Evolutionary conservation across 2,113 vertebrate genomes (phyloP).

Genomic region (Neolamprologus kungweensis): DNA sequence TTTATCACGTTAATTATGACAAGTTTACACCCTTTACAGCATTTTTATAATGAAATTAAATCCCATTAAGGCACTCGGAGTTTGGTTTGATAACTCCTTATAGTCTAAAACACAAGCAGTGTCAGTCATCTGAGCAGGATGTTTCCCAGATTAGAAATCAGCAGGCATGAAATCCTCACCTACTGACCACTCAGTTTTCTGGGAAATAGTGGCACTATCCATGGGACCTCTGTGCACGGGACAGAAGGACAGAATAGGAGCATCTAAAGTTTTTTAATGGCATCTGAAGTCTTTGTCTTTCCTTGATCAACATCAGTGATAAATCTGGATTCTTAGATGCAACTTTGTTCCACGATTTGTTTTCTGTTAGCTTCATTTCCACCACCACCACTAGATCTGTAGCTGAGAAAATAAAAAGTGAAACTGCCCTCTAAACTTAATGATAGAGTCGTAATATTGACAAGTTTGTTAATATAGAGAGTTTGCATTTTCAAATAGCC

Average conservation of each 20-base stretch:
- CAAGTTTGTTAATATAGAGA: not conserved
- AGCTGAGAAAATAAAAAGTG: not conserved
- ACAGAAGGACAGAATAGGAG: not conserved
- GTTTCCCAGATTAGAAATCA: fast-evolving
- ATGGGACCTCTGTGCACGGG: not conserved
- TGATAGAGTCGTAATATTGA: not conserved
- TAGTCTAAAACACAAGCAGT: too few relatives aligned
- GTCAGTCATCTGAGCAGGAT: too few relatives aligned
- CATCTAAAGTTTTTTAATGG: fast-evolving
- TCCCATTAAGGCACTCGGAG: too few relatives aligned
- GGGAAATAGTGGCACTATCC: not conserved
- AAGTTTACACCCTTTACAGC: too few relatives aligned
- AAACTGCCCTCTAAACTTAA: fast-evolving
- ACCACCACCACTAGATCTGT: not conserved
- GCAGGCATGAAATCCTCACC: fast-evolving
- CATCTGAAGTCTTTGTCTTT: not conserved
- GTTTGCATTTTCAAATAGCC: not conserved
- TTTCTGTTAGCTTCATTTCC: not conserved
- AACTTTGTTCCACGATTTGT: not conserved
- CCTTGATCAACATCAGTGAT: not conserved
- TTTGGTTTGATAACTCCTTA: too few relatives aligned
- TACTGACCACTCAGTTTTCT: not conserved
- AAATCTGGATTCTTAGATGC: not conserved
- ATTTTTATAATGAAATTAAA: too few relatives aligned
- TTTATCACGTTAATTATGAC: too few relatives aligned